These are phyloP conservation scores for Solen grandis DNA, from an alignment of 1,140 invertebrate genomes.

Conservation along the genomic window DNA sequence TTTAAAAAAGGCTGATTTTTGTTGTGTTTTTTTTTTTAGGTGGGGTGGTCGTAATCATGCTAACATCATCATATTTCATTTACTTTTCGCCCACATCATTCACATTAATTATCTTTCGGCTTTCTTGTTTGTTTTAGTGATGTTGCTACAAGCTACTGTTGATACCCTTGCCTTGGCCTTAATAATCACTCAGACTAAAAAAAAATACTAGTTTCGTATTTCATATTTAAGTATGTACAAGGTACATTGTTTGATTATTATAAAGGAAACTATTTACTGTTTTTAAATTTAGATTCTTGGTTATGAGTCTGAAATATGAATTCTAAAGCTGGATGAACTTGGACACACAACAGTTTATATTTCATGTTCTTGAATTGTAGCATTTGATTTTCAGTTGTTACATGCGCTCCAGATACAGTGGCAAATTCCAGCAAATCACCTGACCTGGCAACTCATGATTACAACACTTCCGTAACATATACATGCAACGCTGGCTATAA, in stretches of 20 bases:
- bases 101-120: neutral
- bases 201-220: neutral
- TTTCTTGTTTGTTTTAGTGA: no score
- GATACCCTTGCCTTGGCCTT: no score
- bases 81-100: neutral
- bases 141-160: no score
- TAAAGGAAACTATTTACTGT: neutral
- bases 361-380: no score
- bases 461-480: slow-evolving; percentile 17
- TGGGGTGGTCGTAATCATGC: neutral
- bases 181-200: no score
- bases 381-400: slow-evolving; percentile 14
- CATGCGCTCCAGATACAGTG: slow-evolving; percentile 5
- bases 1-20: neutral
- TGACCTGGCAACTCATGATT: neutral
- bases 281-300: neutral
- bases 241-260: neutral
- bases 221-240: neutral
- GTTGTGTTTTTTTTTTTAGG: neutral
- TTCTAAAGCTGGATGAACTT: neutral
- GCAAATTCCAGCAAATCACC: neutral
- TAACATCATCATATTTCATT: neutral
- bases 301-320: neutral
- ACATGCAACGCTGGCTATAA: slow-evolving; percentile 34
- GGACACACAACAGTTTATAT: no score